Conservation (phyloP, 1,140 invertebrate species). For the Asbolus verrucosus region DNA sequence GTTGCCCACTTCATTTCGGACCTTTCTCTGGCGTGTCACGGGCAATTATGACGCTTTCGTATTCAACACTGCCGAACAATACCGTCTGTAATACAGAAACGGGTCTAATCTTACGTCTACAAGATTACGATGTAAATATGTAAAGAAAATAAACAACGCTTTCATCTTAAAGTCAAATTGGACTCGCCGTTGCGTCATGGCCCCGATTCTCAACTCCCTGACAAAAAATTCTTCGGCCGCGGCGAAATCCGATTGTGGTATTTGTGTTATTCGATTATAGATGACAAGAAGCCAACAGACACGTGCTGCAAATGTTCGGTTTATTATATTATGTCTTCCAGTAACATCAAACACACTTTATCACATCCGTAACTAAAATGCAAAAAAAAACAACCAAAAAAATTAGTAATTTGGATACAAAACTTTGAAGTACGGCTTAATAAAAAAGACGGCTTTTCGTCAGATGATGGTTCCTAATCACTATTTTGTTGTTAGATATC, state of each 20-base stretch:
- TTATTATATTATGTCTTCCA: no score
- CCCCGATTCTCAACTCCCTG: no score
- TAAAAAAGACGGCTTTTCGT: no score
- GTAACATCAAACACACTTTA: no score
- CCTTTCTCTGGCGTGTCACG: not conserved
- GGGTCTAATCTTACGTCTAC: conserved; percentile 36
- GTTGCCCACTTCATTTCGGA: not conserved
- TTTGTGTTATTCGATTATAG: conserved; percentile 14
- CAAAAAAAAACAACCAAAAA: no score
- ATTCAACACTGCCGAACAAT: conserved; percentile 6
- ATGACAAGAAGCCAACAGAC: no score
- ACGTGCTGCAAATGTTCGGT: no score
- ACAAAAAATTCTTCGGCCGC: conserved; percentile 8
- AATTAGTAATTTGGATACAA: no score
- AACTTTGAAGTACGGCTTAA: no score
- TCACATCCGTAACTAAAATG: no score
- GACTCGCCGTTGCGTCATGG: conserved; percentile 18
- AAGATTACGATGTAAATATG: conserved; percentile 28
- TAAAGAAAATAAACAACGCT: conserved; percentile 1
- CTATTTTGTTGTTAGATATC: no score
- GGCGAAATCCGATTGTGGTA: conserved; percentile 31
- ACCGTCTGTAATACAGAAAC: conserved; percentile 3
- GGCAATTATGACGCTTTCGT: not conserved
- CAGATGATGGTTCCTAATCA: no score
- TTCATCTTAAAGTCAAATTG: conserved; percentile 8